phyloP scores from a whole-genome alignment of 2,888 invertebrate genomes.

The Lasius fuliginosus region DNA sequence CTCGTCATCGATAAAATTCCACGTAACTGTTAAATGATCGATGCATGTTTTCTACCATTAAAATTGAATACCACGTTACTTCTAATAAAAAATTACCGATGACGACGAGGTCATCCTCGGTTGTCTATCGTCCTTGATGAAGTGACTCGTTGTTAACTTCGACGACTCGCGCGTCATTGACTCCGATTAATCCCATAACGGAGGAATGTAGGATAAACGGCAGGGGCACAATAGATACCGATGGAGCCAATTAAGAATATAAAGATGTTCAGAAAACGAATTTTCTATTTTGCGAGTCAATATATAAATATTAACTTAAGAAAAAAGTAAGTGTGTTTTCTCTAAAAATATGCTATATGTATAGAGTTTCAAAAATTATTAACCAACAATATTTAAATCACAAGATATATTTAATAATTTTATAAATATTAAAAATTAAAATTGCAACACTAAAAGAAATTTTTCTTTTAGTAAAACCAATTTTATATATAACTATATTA shows the following conservation, averaged over 20 bases:
- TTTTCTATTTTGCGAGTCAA: neutral
- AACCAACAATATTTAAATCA: neutral
- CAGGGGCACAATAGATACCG: neutral
- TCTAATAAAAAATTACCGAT: conserved; percentile 15
- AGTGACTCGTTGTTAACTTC: conserved; percentile 7
- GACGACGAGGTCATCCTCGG: neutral
- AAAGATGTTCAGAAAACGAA: conserved; percentile 12
- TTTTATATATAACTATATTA: no score
- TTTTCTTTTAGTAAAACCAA: no score
- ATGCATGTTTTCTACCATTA: neutral
- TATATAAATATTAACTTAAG: neutral
- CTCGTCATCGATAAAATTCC: neutral
- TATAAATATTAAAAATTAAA: neutral
- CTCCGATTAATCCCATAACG: conserved; percentile 67
- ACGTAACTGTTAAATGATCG: neutral
- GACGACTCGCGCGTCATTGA: conserved; percentile 62
- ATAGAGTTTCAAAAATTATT: neutral
- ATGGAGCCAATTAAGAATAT: neutral
- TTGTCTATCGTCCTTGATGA: conserved; percentile 21
- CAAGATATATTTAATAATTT: neutral
- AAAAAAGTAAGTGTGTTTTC: neutral
- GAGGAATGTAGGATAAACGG: conserved; percentile 55
- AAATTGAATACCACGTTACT: conserved; percentile 4
- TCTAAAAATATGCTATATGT: neutral
- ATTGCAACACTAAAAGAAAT: neutral